Percentiles rank a stretch among this genome's conserved stretches.
These are phyloP conservation scores for Chrysocyon brachyurus DNA, from an alignment of 2,797 vertebrate genomes.

Conservation along the genomic window DNA sequence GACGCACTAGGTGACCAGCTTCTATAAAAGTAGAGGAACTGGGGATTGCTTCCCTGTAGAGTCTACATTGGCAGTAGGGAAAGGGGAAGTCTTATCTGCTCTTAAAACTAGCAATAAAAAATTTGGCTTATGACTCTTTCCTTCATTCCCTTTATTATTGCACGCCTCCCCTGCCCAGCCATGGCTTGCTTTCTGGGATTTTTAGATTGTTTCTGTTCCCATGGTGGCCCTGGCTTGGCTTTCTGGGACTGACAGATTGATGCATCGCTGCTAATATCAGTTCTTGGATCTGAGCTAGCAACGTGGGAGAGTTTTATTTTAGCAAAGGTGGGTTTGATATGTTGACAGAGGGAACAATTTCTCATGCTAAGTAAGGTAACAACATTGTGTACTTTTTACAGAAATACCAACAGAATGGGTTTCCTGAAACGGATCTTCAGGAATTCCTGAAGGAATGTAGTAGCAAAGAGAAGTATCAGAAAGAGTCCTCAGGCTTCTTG, in stretches of 20 bases:
- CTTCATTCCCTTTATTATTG: not conserved
- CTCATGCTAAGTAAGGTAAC: constrained; percentile 64
- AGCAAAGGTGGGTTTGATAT: not conserved
- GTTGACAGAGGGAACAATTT: constrained; percentile 52
- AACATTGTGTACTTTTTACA: constrained; percentile 84
- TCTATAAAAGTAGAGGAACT: not conserved
- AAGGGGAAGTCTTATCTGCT: not conserved
- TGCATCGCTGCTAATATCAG: constrained; percentile 17
- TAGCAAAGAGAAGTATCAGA: constrained; percentile 65
- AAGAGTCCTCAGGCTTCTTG: constrained; percentile 58
- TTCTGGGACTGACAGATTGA: constrained; percentile 28
- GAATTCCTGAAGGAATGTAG: constrained; percentile 92
- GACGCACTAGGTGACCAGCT: not conserved
- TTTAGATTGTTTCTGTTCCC: constrained; percentile 57
- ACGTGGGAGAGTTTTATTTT: constrained; percentile 59
- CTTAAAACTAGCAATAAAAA: not conserved
- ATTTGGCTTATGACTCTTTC: not conserved
- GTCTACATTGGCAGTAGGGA: not conserved
- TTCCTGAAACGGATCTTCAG: constrained; percentile 95
- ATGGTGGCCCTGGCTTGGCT: not conserved
- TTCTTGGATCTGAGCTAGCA: constrained; percentile 10
- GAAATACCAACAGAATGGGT: constrained; percentile 95
- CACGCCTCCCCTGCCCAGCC: not conserved
- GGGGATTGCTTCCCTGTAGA: not conserved
- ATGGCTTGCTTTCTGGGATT: constrained; percentile 33